phyloP scores from a whole-genome alignment of 2,113 vertebrate genomes.

The Halcyon senegalensis region DNA sequence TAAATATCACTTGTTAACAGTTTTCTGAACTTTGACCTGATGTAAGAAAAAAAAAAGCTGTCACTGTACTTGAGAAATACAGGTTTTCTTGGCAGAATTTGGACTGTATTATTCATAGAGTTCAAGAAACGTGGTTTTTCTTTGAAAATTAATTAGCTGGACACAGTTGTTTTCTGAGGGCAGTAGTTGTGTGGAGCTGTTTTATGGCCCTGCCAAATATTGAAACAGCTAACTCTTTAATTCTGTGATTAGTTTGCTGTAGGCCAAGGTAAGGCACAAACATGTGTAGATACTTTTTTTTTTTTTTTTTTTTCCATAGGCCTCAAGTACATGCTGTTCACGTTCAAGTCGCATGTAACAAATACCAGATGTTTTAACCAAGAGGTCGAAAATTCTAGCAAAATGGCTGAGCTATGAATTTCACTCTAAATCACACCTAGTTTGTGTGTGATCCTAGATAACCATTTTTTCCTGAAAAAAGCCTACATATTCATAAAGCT shows the following conservation, averaged over 20 bases:
- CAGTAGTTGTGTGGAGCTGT: neutral
- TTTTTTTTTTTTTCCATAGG: too few species aligned
- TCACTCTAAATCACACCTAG: rapidly evolving
- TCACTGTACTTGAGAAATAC: neutral
- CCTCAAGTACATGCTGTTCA: neutral
- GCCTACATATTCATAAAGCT: neutral
- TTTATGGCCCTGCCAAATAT: neutral
- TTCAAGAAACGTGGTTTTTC: neutral
- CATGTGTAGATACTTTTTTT: neutral
- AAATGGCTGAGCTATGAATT: neutral
- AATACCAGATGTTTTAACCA: neutral
- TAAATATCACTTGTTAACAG: neutral
- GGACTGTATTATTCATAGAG: neutral
- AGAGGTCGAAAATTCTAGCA: neutral
- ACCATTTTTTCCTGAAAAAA: neutral
- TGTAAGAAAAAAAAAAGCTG: neutral
- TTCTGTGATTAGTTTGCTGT: rapidly evolving
- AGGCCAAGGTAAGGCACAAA: neutral
- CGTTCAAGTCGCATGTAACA: neutral
- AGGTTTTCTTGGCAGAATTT: neutral
- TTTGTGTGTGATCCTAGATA: neutral
- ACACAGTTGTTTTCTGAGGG: neutral
- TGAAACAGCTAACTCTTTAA: too few species aligned
- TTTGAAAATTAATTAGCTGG: neutral
- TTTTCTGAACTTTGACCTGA: neutral